A percentile compares a stretch with the other conserved stretches of the same genome.
Conservation (phyloP, 2,797 vertebrate genomes). For the Lepidocolaptes lacrymiger region DNA sequence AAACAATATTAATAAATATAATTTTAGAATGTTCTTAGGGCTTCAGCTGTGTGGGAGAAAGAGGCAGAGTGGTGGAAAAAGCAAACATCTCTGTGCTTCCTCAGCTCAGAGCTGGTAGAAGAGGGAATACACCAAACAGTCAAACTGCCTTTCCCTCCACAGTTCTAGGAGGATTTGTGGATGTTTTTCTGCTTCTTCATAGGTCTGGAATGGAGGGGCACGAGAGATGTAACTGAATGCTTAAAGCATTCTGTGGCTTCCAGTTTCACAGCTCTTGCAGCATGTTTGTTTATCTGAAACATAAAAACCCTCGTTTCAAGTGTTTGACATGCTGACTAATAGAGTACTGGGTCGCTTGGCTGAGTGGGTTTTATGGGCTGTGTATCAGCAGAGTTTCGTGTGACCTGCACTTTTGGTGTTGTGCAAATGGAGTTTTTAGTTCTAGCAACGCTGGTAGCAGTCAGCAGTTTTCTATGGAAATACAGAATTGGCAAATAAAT, state of each 20-base stretch:
- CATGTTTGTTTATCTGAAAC: background rate
- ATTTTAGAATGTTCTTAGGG: background rate
- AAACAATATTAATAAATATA: background rate
- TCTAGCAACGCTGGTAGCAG: background rate
- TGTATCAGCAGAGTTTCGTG: background rate
- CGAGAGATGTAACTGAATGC: background rate
- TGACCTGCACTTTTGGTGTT: background rate
- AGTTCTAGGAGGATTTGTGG: background rate
- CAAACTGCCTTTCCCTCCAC: background rate
- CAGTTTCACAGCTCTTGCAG: background rate
- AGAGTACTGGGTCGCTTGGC: background rate
- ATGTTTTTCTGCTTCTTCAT: background rate
- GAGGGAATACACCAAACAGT: background rate
- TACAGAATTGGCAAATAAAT: background rate
- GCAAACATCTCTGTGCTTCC: background rate
- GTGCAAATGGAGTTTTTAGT: background rate
- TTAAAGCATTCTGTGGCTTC: background rate
- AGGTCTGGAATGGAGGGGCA: background rate
- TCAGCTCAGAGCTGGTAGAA: background rate
- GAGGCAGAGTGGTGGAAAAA: background rate
- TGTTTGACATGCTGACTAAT: background rate
- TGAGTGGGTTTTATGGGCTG: background rate
- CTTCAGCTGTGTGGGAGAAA: background rate
- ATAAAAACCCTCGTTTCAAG: background rate
- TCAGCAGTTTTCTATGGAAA: background rate